Evolutionary conservation across 2,113 vertebrate genomes (phyloP).

Genomic region (Cynopterus brachyotis): DNA sequence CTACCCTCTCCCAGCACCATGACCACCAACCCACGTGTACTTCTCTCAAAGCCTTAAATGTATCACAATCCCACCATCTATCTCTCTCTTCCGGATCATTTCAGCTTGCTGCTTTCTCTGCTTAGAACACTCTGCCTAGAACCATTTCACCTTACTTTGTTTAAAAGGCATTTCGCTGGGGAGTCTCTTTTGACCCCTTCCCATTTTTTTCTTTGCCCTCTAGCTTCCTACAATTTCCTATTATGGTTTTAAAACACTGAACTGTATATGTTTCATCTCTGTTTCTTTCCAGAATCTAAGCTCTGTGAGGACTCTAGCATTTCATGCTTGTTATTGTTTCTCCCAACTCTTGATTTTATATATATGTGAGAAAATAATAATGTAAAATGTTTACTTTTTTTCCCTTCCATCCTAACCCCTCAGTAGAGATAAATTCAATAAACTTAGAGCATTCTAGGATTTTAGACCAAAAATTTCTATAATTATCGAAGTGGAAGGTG

Average conservation of each 20-base stretch:
- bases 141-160: not conserved
- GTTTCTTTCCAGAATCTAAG: not conserved
- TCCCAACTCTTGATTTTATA: not conserved
- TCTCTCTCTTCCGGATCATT: not conserved
- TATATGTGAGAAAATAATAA: not conserved
- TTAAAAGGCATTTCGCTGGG: not conserved
- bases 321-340: not conserved
- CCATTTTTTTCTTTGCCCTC: not conserved
- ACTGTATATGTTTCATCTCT: not conserved
- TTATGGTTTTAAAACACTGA: not conserved
- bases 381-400: not conserved
- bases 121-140: not conserved
- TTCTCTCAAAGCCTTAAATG: not conserved
- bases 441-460: not conserved
- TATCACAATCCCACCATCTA: not conserved
- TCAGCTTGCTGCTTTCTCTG: not conserved
- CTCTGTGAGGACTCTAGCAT: not conserved
- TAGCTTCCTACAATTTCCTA: not conserved
- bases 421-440: not conserved
- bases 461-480: not conserved
- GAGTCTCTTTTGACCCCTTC: not conserved
- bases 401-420: not conserved
- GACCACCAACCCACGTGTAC: not conserved
- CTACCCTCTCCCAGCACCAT: not conserved
- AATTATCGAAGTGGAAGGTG: not conserved